Evolutionary conservation across 37 sponge, comb jelly and placozoan genomes (phyloP).

Genomic region (Geodia barretti): DNA sequence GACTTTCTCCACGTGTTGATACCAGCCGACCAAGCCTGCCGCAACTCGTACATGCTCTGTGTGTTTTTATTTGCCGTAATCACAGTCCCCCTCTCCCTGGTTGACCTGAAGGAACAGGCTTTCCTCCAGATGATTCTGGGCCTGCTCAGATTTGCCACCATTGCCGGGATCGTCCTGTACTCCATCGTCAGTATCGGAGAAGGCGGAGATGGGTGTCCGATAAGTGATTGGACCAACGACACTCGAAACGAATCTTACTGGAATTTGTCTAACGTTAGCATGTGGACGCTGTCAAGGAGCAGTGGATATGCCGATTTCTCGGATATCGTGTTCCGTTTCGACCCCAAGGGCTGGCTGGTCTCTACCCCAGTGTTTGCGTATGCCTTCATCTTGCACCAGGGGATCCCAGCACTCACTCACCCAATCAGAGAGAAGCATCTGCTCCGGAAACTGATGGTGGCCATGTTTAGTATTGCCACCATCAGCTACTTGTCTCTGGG

Average conservation of each 20-base stretch:
- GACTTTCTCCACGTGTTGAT: conserved; percentile 57
- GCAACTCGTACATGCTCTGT: conserved; percentile 70
- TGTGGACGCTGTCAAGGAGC: background rate
- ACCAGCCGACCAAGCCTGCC: conserved; percentile 56
- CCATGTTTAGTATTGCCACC: conserved; percentile 38
- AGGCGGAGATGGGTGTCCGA: conserved; percentile 15
- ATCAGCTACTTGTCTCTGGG: conserved; percentile 77
- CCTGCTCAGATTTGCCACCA: conserved; percentile 68
- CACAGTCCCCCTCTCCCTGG: conserved; percentile 59
- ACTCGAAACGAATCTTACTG: too few relatives aligned
- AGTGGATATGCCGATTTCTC: background rate
- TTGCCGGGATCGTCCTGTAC: conserved; percentile 70
- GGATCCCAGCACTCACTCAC: conserved; percentile 80
- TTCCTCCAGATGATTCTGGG: conserved; percentile 82
- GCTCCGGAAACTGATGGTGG: conserved; percentile 47
- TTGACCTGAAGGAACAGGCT: conserved; percentile 86
- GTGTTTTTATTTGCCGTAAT: conserved; percentile 74
- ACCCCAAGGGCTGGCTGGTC: conserved; percentile 60
- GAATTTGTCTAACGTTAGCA: background rate
- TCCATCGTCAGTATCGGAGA: conserved; percentile 27
- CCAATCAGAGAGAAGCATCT: conserved; percentile 68
- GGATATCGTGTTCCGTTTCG: conserved; percentile 54
- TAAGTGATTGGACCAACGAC: background rate
- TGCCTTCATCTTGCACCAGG: conserved; percentile 79
- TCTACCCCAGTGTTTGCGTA: conserved; percentile 78